Evolutionary conservation across 2,797 vertebrate genomes (phyloP).

Genomic region (Dermochelys coriacea): DNA sequence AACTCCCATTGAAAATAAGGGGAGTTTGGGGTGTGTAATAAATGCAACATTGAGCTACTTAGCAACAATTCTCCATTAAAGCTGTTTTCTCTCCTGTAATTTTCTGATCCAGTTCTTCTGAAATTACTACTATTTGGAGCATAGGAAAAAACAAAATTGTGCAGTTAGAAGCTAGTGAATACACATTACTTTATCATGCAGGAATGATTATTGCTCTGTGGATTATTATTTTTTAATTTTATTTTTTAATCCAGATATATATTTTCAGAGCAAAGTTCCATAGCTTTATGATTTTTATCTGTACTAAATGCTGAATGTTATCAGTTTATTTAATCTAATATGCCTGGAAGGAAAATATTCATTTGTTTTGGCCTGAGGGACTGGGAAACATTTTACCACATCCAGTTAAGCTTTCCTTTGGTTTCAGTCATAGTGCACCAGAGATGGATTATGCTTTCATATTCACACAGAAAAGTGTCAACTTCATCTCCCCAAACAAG

Average conservation of each 20-base stretch:
- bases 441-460: neutral
- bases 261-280: neutral
- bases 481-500: neutral
- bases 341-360: neutral
- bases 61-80: neutral
- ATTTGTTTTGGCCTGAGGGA: neutral
- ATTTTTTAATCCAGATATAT: neutral
- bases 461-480: neutral
- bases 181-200: neutral
- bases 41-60: neutral
- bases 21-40: neutral
- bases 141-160: neutral
- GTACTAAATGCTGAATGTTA: neutral
- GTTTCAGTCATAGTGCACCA: neutral
- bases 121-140: neutral
- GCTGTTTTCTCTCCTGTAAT: neutral
- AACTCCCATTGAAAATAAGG: neutral
- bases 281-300: neutral
- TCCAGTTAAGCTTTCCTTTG: constrained; percentile 6
- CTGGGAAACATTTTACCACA: constrained; percentile 23
- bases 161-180: neutral
- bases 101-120: neutral
- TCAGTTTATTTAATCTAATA: neutral
- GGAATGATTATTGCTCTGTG: neutral
- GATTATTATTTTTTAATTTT: neutral